These are phyloP conservation scores for Cerceris ruficornis DNA, from an alignment of 2,888 invertebrate genomes.

Conservation along the genomic window DNA sequence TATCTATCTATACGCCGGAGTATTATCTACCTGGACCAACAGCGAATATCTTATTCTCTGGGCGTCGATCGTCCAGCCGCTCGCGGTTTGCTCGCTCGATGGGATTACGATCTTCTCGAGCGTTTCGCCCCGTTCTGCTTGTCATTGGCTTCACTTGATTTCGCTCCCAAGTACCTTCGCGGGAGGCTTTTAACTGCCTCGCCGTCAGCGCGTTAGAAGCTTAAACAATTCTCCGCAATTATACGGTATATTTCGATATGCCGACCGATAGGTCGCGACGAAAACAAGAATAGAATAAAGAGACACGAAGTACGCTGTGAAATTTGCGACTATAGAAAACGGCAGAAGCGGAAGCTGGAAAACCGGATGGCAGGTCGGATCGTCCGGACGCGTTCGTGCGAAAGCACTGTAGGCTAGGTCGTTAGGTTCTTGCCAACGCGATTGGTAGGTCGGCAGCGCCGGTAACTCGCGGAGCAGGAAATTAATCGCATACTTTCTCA, in stretches of 20 bases:
- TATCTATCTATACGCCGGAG: background rate
- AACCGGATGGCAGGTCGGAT: constrained; percentile 11
- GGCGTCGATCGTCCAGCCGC: background rate
- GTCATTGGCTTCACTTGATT: too few species aligned
- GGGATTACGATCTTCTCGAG: background rate
- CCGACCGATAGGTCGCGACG: background rate
- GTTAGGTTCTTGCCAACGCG: constrained; percentile 45
- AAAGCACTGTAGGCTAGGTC: background rate
- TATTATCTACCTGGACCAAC: background rate
- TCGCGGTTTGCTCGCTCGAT: background rate
- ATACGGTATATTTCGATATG: too few species aligned
- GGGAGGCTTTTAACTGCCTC: too few species aligned
- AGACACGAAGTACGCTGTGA: too few species aligned
- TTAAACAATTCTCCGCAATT: too few species aligned
- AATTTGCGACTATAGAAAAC: background rate
- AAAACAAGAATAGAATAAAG: too few species aligned
- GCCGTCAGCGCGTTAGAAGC: too few species aligned
- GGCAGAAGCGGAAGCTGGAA: constrained; percentile 15
- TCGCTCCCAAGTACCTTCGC: too few species aligned
- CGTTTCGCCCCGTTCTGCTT: too few species aligned
- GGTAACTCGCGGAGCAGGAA: constrained; percentile 56
- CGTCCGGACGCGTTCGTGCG: background rate
- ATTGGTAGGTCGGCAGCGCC: constrained; percentile 45
- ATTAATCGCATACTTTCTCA: constrained; percentile 70
- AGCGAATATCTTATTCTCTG: background rate